Conservation (phyloP, 2,797 vertebrate species). For the Monodelphis domestica region DNA sequence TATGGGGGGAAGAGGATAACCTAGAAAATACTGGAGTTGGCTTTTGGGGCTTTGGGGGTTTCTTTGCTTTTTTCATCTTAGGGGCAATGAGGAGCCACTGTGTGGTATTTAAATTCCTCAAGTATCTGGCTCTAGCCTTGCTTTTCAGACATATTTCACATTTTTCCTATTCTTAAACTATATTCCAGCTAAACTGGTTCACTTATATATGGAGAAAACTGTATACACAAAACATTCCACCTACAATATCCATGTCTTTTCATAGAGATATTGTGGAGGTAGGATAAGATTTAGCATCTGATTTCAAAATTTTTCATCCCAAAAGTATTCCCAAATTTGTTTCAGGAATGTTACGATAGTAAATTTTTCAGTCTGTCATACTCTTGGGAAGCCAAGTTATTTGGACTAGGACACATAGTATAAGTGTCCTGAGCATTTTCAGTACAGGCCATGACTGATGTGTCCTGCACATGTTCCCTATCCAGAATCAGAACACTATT, state of each 20-base stretch:
- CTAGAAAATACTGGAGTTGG: not conserved
- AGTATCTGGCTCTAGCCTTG: not conserved
- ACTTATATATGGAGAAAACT: not conserved
- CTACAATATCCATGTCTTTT: not conserved
- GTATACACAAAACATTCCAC: not conserved
- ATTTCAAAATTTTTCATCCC: not conserved
- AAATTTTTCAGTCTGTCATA: not conserved
- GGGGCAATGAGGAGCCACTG: not conserved
- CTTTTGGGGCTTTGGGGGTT: not conserved
- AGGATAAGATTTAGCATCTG: not conserved
- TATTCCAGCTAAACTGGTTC: not conserved
- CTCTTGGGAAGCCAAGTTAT: not conserved
- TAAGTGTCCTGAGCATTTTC: not conserved
- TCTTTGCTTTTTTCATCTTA: not conserved
- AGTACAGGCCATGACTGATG: not conserved
- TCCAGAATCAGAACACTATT: not conserved
- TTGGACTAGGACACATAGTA: not conserved
- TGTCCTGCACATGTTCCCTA: not conserved
- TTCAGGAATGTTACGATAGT: not conserved
- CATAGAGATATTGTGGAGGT: not conserved
- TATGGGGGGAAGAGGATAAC: not conserved
- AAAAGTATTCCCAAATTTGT: not conserved
- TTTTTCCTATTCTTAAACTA: not conserved
- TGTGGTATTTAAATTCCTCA: not conserved
- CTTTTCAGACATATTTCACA: not conserved